Conservation (phyloP, 2,888 invertebrate genomes). For the Eudasyphora cyanicolor region DNA sequence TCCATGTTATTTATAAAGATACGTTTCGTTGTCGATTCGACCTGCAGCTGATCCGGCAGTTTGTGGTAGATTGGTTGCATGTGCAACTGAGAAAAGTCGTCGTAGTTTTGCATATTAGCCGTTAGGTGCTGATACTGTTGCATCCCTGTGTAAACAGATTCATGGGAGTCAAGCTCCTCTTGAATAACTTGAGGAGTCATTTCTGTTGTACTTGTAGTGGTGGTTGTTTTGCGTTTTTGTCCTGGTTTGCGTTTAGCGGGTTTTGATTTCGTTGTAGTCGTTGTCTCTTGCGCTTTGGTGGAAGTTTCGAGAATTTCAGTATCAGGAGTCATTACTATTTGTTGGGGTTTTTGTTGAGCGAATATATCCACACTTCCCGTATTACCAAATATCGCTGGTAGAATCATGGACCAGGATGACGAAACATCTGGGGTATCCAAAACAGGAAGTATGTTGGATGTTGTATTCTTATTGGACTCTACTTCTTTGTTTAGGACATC, state of each 20-base stretch:
- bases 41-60: constrained; percentile 62
- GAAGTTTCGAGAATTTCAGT: constrained; percentile 78
- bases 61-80: constrained; percentile 76
- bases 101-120: constrained; percentile 73
- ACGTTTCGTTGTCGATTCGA: constrained; percentile 73
- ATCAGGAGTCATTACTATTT: constrained; percentile 79
- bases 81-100: constrained; percentile 70
- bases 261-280: constrained; percentile 71
- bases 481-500: constrained; percentile 89
- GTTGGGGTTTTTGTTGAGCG: constrained; percentile 81
- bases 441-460: constrained; percentile 76
- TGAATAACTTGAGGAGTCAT: constrained; percentile 73
- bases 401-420: constrained; percentile 89
- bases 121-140: constrained; percentile 75
- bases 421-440: constrained; percentile 88
- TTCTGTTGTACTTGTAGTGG: constrained; percentile 58
- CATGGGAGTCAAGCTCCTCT: constrained; percentile 74
- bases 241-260: constrained; percentile 75
- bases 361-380: constrained; percentile 83
- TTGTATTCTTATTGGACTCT: constrained; percentile 82
- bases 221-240: constrained; percentile 71
- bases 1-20: constrained; percentile 77
- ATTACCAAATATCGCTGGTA: constrained; percentile 89
- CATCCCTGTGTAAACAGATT: constrained; percentile 76
- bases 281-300: constrained; percentile 68